Base-by-base conservation (phyloP, 1,140 invertebrate genomes). In the Panulirus ornatus region DNA sequence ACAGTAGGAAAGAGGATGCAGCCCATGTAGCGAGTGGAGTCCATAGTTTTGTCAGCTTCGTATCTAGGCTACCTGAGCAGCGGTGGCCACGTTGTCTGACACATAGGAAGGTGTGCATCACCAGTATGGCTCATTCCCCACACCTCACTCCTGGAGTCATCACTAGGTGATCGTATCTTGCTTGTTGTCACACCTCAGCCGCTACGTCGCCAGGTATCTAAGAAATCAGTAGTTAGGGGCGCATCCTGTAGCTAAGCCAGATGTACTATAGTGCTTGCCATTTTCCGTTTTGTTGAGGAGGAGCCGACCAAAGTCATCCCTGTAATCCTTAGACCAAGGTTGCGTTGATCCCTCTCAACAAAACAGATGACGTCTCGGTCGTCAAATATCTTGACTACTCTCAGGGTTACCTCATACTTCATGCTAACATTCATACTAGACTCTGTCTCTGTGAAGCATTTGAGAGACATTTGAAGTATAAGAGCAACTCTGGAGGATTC, bases 161-260 rank as follows among this genome's bases (percentile, higher is more conserved):
- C 19, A 3, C 19, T 58, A 3, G 2, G 19, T 58, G 54, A 58
- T 2, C 11, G 54, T n/a, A 22, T 58, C 54, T 6, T 66, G n/a
- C n/a, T n/a, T n/a, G 58, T 1, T 66, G n/a, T 30, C 0, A 30
- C 58, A 30, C 30, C n/a, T 66, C n/a, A 5, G 22, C 27, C 22
- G 27, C 58, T 27, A 34, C 78, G 30, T 58, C n/a, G 1, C 51
- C 14, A 34, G 9, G n/a, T 44, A 34, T 44, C 0, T 81, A 81
- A n/a, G n/a, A n/a, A 30, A 81, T 44, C n/a, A n/a, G n/a, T 81
- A 81, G 78, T 66, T 11, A 66, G 30, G 38, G 78, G 36, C 30
- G 51, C 78, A 81, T 81, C 22, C 47, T 38, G 78, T 81, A 81
- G 51, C 11, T 81, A 22, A 81, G 78, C 30, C 47, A 81, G 47